Evolutionary conservation across 1,140 invertebrate species (phyloP).

Genomic region (Batillaria attramentaria): DNA sequence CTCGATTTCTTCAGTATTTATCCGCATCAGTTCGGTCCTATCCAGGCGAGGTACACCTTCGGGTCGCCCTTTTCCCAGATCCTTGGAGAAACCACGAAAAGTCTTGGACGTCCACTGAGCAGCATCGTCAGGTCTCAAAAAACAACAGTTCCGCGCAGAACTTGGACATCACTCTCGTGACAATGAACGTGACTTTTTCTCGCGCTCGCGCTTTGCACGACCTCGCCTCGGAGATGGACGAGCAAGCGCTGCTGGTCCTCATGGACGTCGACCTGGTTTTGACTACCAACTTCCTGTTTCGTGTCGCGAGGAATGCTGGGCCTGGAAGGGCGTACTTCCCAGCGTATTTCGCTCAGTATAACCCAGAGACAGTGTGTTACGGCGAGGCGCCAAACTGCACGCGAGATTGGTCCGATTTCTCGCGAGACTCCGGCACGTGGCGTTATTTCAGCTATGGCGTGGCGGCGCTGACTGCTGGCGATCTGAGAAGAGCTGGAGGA

Average conservation of each 20-base stretch:
- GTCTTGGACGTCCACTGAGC: background rate
- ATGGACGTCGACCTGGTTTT: slow-evolving; percentile 24
- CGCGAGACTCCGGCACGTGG: slow-evolving; percentile 86
- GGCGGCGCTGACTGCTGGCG: slow-evolving; percentile 88
- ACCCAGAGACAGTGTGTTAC: slow-evolving; percentile 66
- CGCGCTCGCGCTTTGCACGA: slow-evolving; percentile 6
- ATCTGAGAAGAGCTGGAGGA: slow-evolving; percentile 84
- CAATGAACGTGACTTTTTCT: background rate
- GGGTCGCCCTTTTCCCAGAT: slow-evolving; percentile 16
- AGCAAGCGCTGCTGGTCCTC: background rate
- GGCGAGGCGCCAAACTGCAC: slow-evolving; percentile 71
- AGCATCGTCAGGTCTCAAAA: background rate
- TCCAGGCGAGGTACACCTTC: background rate
- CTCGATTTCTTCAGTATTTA: background rate
- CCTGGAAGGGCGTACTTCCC: slow-evolving; percentile 85
- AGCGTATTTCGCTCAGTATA: slow-evolving; percentile 95
- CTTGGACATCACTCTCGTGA: background rate
- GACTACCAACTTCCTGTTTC: slow-evolving; percentile 10
- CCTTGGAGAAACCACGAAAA: background rate
- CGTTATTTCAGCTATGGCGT: slow-evolving; percentile 96
- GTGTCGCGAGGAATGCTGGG: background rate
- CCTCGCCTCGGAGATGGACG: background rate
- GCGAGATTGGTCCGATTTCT: slow-evolving; percentile 56
- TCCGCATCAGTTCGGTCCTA: background rate
- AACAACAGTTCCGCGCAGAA: background rate